Evolutionary conservation across 2,888 invertebrate species (phyloP).

Genomic region (Euspilapteryx auroguttella): DNA sequence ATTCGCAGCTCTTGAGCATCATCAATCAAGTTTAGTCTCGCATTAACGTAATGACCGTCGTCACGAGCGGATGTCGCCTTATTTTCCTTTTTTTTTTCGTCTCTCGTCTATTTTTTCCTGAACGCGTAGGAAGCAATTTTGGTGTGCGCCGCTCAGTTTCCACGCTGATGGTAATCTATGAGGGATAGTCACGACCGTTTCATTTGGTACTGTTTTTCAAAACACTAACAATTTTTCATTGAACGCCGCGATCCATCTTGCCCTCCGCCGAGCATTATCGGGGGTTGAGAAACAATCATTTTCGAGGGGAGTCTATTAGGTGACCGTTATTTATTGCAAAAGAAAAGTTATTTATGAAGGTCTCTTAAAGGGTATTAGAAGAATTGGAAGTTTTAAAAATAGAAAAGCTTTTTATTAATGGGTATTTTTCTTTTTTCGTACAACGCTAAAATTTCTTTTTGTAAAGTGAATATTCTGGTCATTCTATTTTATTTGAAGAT

Average conservation of each 20-base stretch:
- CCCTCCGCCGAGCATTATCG: constrained; percentile 5
- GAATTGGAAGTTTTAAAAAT: too few species aligned
- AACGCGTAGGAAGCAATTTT: constrained; percentile 27
- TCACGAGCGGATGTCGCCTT: constrained; percentile 50
- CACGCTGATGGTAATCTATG: constrained; percentile 50
- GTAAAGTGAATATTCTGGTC: too few species aligned
- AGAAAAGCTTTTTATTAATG: too few species aligned
- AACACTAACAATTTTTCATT: neutral
- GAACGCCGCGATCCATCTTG: neutral
- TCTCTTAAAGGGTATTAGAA: too few species aligned
- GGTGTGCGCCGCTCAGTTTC: constrained; percentile 43
- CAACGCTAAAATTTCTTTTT: too few species aligned
- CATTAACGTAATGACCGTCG: constrained; percentile 58
- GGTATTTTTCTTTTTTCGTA: too few species aligned
- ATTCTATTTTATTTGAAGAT: too few species aligned
- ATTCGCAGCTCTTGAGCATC: constrained; percentile 17
- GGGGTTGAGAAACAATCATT: constrained; percentile 10
- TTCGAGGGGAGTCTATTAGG: constrained; percentile 1
- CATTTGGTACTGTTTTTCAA: neutral
- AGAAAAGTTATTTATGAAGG: neutral
- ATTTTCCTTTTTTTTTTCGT: constrained; percentile 41
- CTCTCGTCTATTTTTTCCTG: constrained; percentile 1
- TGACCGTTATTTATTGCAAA: constrained; percentile 1
- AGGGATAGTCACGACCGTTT: constrained; percentile 22
- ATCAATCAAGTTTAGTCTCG: constrained; percentile 60